Percentiles rank a stretch among this genome's conserved stretches.
Conservation (phyloP, 2,797 vertebrate genomes). For the Pseudochirops cupreus region DNA sequence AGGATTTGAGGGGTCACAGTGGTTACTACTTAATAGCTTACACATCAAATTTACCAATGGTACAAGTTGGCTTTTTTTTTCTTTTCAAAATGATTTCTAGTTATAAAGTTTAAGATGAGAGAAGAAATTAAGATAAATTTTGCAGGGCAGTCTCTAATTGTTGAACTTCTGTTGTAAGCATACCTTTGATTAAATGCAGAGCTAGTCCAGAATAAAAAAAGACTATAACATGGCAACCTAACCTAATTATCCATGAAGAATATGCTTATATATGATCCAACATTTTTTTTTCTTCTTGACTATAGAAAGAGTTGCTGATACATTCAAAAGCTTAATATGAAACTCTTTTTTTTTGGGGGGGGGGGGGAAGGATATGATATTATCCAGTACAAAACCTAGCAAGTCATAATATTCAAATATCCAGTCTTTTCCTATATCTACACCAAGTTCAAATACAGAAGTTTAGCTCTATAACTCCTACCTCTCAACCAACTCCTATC, state of each 20-base stretch:
- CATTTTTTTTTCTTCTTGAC: constrained; percentile 59
- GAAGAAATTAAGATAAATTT: constrained; percentile 83
- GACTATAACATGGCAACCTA: constrained; percentile 79
- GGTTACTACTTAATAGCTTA: constrained; percentile 70
- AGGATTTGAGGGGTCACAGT: constrained; percentile 60
- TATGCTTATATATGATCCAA: constrained; percentile 63
- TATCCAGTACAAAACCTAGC: constrained; percentile 67
- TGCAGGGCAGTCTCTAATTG: constrained; percentile 76
- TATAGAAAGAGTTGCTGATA: constrained; percentile 57
- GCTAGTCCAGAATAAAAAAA: constrained; percentile 79
- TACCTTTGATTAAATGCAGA: constrained; percentile 82
- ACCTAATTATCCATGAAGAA: constrained; percentile 76
- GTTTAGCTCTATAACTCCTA: constrained; percentile 82
- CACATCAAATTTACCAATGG: constrained; percentile 76
- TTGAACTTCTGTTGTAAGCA: constrained; percentile 70
- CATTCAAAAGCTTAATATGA: constrained; percentile 62
- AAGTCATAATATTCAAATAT: constrained; percentile 28
- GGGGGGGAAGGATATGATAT: constrained; percentile 8
- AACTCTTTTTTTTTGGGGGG: not conserved
- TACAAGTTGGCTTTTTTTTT: constrained; percentile 22
- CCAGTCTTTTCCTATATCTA: constrained; percentile 51
- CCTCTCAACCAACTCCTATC: constrained; percentile 65
- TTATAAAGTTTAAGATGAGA: constrained; percentile 81
- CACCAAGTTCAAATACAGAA: constrained; percentile 78
- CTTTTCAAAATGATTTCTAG: constrained; percentile 73